Conservation (phyloP, 2,113 vertebrate genomes). For the Serinus canaria region DNA sequence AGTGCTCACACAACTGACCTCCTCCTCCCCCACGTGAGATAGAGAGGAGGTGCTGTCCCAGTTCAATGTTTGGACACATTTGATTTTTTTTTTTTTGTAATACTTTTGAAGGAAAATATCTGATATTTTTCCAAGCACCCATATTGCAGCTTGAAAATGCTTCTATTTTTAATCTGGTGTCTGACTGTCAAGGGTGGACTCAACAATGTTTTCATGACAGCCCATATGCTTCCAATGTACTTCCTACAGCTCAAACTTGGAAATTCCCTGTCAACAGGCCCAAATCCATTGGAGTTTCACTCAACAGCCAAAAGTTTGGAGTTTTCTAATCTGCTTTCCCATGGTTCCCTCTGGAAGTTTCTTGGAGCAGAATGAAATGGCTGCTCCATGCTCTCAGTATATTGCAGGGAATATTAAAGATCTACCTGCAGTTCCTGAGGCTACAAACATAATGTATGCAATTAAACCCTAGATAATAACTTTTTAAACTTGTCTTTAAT, state of each 20-base stretch:
- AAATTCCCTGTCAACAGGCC: neutral
- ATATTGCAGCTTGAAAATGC: neutral
- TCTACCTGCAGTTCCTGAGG: constrained; percentile 24
- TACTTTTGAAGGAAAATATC: neutral
- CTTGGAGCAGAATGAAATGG: neutral
- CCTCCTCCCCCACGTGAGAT: fast-evolving
- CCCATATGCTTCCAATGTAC: neutral
- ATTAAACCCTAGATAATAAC: constrained; percentile 51
- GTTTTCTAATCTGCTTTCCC: neutral
- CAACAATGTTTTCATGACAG: neutral
- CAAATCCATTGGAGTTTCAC: neutral
- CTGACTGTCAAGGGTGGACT: neutral
- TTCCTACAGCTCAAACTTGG: neutral
- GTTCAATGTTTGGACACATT: neutral
- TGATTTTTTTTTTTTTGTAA: neutral
- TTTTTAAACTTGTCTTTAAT: constrained; percentile 33
- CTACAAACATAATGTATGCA: constrained; percentile 30
- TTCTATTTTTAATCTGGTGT: neutral
- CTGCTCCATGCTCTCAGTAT: neutral
- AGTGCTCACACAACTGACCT: neutral
- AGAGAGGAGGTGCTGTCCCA: neutral
- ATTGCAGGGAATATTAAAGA: constrained; percentile 35
- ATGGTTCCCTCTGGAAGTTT: neutral
- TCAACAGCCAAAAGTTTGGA: neutral
- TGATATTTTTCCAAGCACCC: neutral